Evolutionary conservation across 2,797 vertebrate genomes (phyloP).

Genomic region (Tenualosa thibaudeaui): DNA sequence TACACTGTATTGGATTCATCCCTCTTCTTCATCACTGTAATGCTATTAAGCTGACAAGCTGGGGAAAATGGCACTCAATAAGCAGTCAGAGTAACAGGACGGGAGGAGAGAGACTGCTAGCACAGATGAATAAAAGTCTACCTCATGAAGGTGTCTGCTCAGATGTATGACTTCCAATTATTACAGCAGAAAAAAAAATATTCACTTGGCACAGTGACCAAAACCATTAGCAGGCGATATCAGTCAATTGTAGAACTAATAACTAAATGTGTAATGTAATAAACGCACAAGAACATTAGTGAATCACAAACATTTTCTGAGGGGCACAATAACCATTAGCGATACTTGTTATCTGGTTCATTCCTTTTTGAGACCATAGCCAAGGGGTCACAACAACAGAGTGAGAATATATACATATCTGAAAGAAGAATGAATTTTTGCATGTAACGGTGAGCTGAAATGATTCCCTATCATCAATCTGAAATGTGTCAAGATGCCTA

Average conservation of each 20-base stretch:
- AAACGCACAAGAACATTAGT: background rate
- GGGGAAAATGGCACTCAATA: background rate
- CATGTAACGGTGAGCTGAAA: background rate
- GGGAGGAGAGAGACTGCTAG: background rate
- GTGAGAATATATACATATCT: background rate
- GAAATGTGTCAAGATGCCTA: slow-evolving; percentile 33
- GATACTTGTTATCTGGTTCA: background rate
- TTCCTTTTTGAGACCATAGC: background rate
- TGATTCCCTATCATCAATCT: slow-evolving; percentile 32
- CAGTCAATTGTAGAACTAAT: background rate
- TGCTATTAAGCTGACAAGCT: background rate
- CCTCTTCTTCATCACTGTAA: background rate
- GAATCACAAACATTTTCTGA: background rate
- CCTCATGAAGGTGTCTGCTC: background rate
- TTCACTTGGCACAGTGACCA: background rate
- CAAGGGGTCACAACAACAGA: background rate
- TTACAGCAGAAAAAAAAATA: background rate
- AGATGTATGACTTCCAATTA: background rate
- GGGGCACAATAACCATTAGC: background rate
- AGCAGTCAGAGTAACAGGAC: background rate
- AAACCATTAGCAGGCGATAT: background rate
- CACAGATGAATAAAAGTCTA: background rate
- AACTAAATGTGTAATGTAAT: background rate
- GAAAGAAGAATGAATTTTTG: slow-evolving; percentile 21
- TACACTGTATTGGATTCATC: background rate